A percentile compares a stretch with the other conserved stretches of the same genome.
Evolutionary conservation across 2,797 vertebrate genomes (phyloP).

Genomic region (Ceyx erithaca): DNA sequence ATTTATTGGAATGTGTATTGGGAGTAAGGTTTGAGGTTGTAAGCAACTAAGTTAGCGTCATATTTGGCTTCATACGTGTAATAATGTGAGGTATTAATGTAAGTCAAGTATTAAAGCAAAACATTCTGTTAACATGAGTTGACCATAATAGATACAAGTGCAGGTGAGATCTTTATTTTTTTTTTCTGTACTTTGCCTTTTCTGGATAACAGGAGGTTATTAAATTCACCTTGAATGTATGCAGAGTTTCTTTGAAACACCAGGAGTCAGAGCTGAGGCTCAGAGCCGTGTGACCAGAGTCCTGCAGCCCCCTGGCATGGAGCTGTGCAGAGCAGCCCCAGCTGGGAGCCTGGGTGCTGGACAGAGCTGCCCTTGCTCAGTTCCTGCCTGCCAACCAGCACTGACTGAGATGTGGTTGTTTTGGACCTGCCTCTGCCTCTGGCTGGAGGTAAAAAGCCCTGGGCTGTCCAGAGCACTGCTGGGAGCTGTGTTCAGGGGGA

Average conservation of each 20-base stretch:
- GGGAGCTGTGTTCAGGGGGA: not conserved
- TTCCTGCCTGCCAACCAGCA: not conserved
- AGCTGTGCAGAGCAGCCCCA: not conserved
- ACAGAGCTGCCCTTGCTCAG: not conserved
- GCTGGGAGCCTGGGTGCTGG: not conserved
- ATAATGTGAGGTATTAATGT: slow-evolving; percentile 85
- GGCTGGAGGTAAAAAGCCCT: not conserved
- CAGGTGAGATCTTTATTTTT: slow-evolving; percentile 73
- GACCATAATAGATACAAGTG: slow-evolving; percentile 77
- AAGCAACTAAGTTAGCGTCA: slow-evolving; percentile 82
- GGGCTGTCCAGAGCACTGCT: not conserved
- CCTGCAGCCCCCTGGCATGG: no score
- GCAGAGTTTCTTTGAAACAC: slow-evolving; percentile 58
- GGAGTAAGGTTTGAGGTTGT: slow-evolving; percentile 84
- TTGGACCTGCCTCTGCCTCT: not conserved
- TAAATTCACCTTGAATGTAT: slow-evolving; percentile 71
- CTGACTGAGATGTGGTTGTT: not conserved
- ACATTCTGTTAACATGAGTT: slow-evolving; percentile 81
- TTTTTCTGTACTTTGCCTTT: slow-evolving; percentile 66
- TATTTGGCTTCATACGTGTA: slow-evolving; percentile 84
- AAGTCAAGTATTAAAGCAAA: slow-evolving; percentile 85
- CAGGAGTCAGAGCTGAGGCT: not conserved
- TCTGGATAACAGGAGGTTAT: slow-evolving; percentile 68
- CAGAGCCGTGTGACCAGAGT: no score
- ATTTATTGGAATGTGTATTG: slow-evolving; percentile 92